These are phyloP conservation scores for Thecocarcelia acutangulata DNA, from an alignment of 2,888 invertebrate species.

Conservation along the genomic window DNA sequence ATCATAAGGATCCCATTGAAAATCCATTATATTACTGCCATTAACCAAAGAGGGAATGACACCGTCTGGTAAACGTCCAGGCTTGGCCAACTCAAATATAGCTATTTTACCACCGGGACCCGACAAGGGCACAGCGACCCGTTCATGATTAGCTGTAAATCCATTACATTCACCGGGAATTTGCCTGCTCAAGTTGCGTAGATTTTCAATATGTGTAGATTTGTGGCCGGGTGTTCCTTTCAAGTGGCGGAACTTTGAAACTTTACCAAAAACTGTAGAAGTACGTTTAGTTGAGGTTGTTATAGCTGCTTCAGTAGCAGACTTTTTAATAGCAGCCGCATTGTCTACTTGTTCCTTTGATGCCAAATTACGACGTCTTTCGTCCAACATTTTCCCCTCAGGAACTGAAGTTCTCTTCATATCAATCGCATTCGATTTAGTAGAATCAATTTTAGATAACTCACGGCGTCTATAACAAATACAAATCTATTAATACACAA, in stretches of 20 bases:
- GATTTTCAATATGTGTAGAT: constrained; percentile 94
- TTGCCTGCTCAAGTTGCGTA: constrained; percentile 93
- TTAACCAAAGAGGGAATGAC: constrained; percentile 94
- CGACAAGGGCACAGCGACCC: constrained; percentile 94
- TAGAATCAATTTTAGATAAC: constrained; percentile 80
- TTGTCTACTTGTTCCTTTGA: constrained; percentile 72
- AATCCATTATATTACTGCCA: constrained; percentile 94
- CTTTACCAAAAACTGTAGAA: constrained; percentile 92
- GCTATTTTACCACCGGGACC: constrained; percentile 96
- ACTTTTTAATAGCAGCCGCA: constrained; percentile 78
- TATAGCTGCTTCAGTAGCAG: constrained; percentile 81
- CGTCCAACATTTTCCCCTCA: constrained; percentile 78
- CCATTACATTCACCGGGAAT: constrained; percentile 97
- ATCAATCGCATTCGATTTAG: constrained; percentile 74
- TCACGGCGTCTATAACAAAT: constrained; percentile 84
- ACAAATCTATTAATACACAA: neutral
- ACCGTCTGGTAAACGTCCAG: constrained; percentile 89
- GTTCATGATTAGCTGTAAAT: constrained; percentile 92
- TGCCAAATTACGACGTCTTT: constrained; percentile 75
- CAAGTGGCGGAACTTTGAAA: constrained; percentile 95
- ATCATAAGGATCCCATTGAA: constrained; percentile 97
- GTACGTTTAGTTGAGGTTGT: constrained; percentile 89
- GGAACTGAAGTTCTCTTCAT: constrained; percentile 79
- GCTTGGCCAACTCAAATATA: constrained; percentile 90
- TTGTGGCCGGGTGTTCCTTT: constrained; percentile 95